Evolutionary conservation across 2,888 invertebrate species (phyloP).

Genomic region (Zaprionus bogoriensis): DNA sequence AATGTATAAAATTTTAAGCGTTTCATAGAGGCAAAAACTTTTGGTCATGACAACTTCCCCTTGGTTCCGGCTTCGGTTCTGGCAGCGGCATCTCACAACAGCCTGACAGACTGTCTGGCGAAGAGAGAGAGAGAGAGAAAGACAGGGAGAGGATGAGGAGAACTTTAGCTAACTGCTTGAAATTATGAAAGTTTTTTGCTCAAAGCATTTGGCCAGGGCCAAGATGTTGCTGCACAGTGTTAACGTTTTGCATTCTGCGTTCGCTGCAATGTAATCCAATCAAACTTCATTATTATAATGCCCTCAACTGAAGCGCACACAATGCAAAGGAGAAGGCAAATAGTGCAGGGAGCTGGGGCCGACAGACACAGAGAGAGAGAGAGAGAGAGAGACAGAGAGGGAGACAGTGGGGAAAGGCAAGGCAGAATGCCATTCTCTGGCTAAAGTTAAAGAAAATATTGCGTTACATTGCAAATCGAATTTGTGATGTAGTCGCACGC

Average conservation of each 20-base stretch:
- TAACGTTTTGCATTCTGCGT: slow-evolving; percentile 71
- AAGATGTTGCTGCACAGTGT: slow-evolving; percentile 63
- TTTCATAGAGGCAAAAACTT: slow-evolving; percentile 66
- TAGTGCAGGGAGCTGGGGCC: neutral
- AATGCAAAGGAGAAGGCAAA: slow-evolving; percentile 25
- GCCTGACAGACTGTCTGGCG: too few species aligned
- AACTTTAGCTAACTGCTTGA: slow-evolving; percentile 67
- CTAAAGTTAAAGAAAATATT: slow-evolving; percentile 69
- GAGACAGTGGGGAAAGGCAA: neutral
- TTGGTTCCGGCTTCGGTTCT: slow-evolving; percentile 53
- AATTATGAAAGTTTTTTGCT: slow-evolving; percentile 70
- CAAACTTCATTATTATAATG: slow-evolving; percentile 74
- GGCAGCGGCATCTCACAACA: neutral
- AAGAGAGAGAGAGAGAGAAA: too few species aligned
- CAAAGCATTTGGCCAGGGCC: slow-evolving; percentile 51
- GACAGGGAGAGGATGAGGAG: slow-evolving; percentile 33
- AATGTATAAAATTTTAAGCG: slow-evolving; percentile 72
- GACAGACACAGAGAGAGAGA: neutral
- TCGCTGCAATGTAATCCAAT: slow-evolving; percentile 74
- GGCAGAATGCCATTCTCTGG: slow-evolving; percentile 7
- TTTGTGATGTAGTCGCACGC: slow-evolving; percentile 57
- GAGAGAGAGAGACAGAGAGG: neutral
- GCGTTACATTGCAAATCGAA: slow-evolving; percentile 69
- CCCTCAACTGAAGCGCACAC: slow-evolving; percentile 67
- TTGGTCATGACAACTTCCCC: slow-evolving; percentile 72